Percentiles rank a stretch among this genome's conserved stretches.
phyloP scores from a whole-genome alignment of 2,888 invertebrate genomes.

The Synergus japonicus region DNA sequence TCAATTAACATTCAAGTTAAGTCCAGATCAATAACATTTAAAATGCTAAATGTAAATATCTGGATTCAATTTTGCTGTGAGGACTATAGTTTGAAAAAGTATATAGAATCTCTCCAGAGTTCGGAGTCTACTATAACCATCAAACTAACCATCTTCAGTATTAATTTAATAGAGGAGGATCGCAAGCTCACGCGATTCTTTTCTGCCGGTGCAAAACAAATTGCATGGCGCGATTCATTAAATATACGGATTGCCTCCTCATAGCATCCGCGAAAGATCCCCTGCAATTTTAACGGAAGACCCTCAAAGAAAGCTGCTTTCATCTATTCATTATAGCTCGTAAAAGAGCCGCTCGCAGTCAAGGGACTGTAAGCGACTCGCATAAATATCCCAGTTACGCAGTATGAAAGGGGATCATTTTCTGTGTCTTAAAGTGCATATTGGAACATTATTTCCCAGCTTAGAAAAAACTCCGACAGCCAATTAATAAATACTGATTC shows the following conservation, averaged over 20 bases:
- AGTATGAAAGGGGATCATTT: conserved; percentile 36
- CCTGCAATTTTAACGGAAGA: conserved; percentile 41
- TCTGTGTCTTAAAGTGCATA: conserved; percentile 28
- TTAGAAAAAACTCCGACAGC: not conserved
- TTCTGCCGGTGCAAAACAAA: conserved; percentile 33
- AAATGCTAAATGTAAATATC: too few relatives aligned
- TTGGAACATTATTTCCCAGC: conserved; percentile 29
- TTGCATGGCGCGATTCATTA: conserved; percentile 33
- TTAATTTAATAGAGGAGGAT: conserved; percentile 30
- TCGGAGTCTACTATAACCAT: not conserved
- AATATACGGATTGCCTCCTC: conserved; percentile 29
- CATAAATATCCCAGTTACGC: conserved; percentile 41
- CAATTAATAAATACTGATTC: too few relatives aligned
- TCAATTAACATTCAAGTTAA: too few relatives aligned
- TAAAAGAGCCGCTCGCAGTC: conserved; percentile 37
- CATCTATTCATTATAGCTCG: conserved; percentile 41
- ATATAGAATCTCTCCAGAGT: not conserved
- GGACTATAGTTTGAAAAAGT: not conserved
- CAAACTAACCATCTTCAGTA: not conserved
- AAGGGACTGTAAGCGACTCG: conserved; percentile 38
- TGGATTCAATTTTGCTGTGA: not conserved
- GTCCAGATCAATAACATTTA: too few relatives aligned
- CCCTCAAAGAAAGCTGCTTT: conserved; percentile 39
- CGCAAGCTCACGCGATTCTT: conserved; percentile 40
- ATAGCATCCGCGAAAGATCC: conserved; percentile 35